A percentile compares a stretch with the other conserved stretches of the same genome.
Evolutionary conservation across 2,113 vertebrate genomes (phyloP).

Genomic region (Rhea americana): DNA sequence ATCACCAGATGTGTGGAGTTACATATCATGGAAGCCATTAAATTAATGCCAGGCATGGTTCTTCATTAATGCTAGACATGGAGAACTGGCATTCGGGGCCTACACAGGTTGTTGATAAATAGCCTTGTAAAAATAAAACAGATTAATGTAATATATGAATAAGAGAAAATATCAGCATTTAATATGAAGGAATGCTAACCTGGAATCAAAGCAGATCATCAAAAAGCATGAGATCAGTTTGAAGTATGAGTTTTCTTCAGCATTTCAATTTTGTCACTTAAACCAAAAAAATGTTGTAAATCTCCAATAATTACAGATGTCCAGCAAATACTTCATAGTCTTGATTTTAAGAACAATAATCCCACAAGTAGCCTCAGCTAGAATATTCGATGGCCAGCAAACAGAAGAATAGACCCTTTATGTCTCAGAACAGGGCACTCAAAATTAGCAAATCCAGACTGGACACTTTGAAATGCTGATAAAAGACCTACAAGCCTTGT

Average conservation of each 20-base stretch:
- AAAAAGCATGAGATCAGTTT: not conserved
- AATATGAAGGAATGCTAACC: not conserved
- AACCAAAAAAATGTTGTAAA: not conserved
- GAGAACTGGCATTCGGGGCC: not conserved
- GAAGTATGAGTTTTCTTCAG: not conserved
- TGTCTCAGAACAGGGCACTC: too few species aligned
- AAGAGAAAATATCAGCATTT: not conserved
- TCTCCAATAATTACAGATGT: not conserved
- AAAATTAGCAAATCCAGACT: too few species aligned
- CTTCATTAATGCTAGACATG: not conserved
- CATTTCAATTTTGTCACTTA: not conserved
- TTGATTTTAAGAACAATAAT: not conserved
- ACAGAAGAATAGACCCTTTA: not conserved
- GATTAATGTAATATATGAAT: not conserved
- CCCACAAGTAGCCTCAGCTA: not conserved
- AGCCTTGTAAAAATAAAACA: constrained; percentile 2
- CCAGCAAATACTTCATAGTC: not conserved
- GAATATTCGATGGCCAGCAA: not conserved
- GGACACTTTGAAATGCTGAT: too few species aligned
- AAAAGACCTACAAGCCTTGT: too few species aligned
- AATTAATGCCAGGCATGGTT: not conserved
- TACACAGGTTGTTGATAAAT: not conserved
- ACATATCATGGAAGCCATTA: not conserved
- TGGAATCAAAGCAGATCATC: not conserved
- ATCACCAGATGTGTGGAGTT: not conserved